A percentile compares a stretch with the other conserved stretches of the same genome.
Conservation (phyloP, 2,797 vertebrate genomes). For the Poecilia picta region DNA sequence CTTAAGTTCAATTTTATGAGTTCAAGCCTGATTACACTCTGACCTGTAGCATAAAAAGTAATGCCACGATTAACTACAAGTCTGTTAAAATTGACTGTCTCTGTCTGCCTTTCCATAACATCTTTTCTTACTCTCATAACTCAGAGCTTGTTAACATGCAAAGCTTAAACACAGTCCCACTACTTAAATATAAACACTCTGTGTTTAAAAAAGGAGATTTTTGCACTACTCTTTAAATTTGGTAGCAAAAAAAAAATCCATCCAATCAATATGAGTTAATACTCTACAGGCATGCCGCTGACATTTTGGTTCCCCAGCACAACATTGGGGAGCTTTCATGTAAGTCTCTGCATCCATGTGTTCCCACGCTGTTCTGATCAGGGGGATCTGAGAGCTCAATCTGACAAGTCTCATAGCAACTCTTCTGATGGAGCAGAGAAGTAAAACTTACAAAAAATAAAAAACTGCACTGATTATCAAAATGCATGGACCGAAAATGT, state of each 20-base stretch:
- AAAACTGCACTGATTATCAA: neutral
- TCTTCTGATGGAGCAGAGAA: neutral
- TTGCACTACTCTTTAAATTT: neutral
- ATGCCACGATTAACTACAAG: neutral
- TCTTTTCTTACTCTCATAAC: neutral
- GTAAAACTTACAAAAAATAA: neutral
- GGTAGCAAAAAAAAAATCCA: neutral
- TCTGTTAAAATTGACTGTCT: neutral
- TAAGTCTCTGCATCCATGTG: slow-evolving; percentile 1
- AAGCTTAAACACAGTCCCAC: neutral
- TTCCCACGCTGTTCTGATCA: slow-evolving; percentile 11
- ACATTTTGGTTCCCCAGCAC: neutral
- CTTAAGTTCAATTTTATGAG: too few relatives aligned
- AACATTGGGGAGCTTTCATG: neutral
- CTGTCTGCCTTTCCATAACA: neutral
- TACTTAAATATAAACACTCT: neutral
- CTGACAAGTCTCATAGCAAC: slow-evolving; percentile 2
- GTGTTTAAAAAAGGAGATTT: neutral
- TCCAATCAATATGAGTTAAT: neutral
- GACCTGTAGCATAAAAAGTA: neutral
- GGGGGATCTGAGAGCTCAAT: slow-evolving; percentile 3
- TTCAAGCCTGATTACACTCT: too few relatives aligned
- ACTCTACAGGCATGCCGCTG: neutral
- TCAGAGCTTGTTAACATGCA: neutral
- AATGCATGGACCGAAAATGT: neutral